Conservation (phyloP, 2,797 vertebrate genomes). For the Botia kubotai region DNA sequence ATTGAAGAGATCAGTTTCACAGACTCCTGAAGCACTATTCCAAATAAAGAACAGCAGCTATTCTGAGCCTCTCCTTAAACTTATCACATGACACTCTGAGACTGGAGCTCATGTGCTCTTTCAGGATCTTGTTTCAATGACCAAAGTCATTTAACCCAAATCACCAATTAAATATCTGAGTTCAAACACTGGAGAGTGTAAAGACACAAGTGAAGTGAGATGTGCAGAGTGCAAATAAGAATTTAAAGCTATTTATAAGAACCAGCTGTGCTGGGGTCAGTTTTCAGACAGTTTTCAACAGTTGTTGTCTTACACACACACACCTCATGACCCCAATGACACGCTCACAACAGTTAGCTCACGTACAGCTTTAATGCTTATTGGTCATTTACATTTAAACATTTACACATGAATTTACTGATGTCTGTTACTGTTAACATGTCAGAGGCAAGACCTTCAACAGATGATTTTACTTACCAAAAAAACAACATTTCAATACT, state of each 20-base stretch:
- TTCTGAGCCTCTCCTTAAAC: too few relatives aligned
- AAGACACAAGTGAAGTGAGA: background rate
- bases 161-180: too few relatives aligned
- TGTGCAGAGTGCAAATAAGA: constrained; percentile 50
- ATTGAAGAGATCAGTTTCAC: constrained; percentile 53
- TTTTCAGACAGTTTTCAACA: constrained; percentile 25
- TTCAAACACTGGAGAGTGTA: too few relatives aligned
- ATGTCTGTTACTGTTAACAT: too few relatives aligned
- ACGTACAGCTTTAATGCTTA: background rate
- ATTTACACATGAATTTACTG: too few relatives aligned
- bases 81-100: constrained; percentile 69
- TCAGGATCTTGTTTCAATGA: constrained; percentile 74
- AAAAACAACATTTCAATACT: too few relatives aligned
- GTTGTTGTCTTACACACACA: background rate
- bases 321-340: background rate
- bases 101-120: constrained; percentile 69
- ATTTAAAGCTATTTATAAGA: constrained; percentile 70
- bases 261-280: constrained; percentile 66
- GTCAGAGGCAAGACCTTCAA: too few relatives aligned
- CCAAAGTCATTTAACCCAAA: too few relatives aligned
- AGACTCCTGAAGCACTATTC: constrained; percentile 66
- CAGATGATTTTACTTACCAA: too few relatives aligned
- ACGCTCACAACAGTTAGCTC: background rate
- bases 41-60: constrained; percentile 77
- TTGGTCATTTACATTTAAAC: too few relatives aligned